phyloP scores from a whole-genome alignment of 53 echinoderm and acorn worm genomes.

The Zoroaster sp. region DNA sequence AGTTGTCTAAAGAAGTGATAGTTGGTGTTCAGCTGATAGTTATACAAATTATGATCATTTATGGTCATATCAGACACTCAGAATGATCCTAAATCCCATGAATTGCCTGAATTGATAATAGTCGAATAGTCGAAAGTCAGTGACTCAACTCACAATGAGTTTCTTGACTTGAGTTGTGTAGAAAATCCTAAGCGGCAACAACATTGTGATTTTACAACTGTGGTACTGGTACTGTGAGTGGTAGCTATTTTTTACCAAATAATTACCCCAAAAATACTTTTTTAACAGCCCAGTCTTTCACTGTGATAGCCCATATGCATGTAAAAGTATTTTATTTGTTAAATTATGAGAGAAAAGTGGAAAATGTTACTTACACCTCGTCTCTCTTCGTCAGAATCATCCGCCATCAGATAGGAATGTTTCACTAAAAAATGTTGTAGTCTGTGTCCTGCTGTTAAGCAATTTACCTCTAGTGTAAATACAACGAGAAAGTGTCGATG shows the following conservation, averaged over 20 bases:
- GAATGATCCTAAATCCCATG: too few relatives aligned
- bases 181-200: conserved; percentile 46
- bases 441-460: not conserved
- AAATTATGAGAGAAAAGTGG: not conserved
- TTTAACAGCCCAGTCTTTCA: not conserved
- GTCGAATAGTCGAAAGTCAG: too few relatives aligned
- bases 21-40: too few relatives aligned
- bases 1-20: too few relatives aligned
- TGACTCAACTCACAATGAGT: too few relatives aligned
- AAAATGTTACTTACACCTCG: conserved; percentile 68
- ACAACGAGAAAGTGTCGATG: not conserved
- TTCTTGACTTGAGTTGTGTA: too few relatives aligned
- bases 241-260: not conserved
- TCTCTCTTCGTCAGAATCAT: conserved; percentile 86
- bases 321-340: not conserved
- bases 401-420: conserved; percentile 82
- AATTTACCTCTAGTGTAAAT: not conserved
- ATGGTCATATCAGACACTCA: too few relatives aligned
- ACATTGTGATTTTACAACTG: too few relatives aligned
- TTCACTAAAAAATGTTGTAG: not conserved
- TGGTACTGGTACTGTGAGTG: too few relatives aligned
- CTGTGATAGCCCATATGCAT: not conserved
- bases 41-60: too few relatives aligned
- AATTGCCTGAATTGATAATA: too few relatives aligned
- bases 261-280: not conserved